Percentiles rank a stretch among this genome's conserved stretches.
Conservation (phyloP, 2,888 invertebrate genomes). For the Netelia virgata region DNA sequence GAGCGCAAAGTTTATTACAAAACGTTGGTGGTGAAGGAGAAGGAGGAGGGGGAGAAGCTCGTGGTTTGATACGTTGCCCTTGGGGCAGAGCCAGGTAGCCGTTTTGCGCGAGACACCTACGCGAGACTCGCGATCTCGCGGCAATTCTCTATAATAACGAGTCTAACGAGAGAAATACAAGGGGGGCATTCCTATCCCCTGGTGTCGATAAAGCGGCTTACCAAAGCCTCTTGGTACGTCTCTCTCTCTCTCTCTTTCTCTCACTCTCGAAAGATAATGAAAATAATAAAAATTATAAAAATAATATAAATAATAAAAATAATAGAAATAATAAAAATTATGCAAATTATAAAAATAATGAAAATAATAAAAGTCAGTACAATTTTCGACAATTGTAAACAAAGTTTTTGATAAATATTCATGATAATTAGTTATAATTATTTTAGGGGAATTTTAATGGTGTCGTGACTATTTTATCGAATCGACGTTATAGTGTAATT, state of each 20-base stretch:
- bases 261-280: too few relatives aligned
- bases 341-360: too few relatives aligned
- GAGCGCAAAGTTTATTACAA: conserved; percentile 63
- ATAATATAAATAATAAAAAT: too few relatives aligned
- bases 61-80: conserved; percentile 73
- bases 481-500: background rate
- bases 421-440: background rate
- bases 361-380: too few relatives aligned
- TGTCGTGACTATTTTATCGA: background rate
- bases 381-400: too few relatives aligned
- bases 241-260: too few relatives aligned
- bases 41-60: too few relatives aligned
- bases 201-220: conserved; percentile 6
- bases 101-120: conserved; percentile 71
- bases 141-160: conserved; percentile 14
- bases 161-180: background rate
- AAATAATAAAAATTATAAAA: too few relatives aligned
- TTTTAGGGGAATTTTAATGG: background rate
- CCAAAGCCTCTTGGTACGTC: too few relatives aligned
- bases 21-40: background rate
- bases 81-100: conserved; percentile 77
- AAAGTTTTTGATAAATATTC: background rate
- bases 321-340: too few relatives aligned
- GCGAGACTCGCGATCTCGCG: conserved; percentile 35
- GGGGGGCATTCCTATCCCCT: background rate